A percentile compares a stretch with the other conserved stretches of the same genome.
phyloP scores from a whole-genome alignment of 1,140 invertebrate genomes.

The Drosophila ficusphila region DNA sequence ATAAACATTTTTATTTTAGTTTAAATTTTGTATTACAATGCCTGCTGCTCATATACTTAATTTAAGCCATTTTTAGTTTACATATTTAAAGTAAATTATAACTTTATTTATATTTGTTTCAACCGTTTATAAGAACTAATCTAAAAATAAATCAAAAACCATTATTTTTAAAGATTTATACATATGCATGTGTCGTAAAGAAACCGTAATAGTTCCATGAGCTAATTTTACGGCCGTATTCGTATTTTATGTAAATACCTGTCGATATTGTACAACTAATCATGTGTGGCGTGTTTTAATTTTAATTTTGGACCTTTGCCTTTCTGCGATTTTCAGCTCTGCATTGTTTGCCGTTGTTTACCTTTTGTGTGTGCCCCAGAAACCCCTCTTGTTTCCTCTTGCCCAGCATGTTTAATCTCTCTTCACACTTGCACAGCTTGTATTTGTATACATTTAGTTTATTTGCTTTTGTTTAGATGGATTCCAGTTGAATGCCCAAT shows the following conservation, averaged over 20 bases:
- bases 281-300: conserved; percentile 31
- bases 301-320: conserved; percentile 46
- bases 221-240: not conserved
- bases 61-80: no score
- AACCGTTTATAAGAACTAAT: no score
- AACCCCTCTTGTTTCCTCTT: not conserved
- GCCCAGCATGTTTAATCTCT: conserved; percentile 51
- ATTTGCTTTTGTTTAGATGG: conserved; percentile 60
- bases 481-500: conserved; percentile 54
- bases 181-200: not conserved
- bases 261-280: conserved; percentile 51
- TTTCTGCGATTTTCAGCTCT: conserved; percentile 17
- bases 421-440: conserved; percentile 49
- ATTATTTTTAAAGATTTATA: no score
- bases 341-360: conserved; percentile 51
- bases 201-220: not conserved
- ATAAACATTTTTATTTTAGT: no score
- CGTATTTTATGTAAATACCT: conserved; percentile 23
- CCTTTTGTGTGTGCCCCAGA: conserved; percentile 23
- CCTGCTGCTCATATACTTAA: no score
- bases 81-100: no score
- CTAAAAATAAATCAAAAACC: no score
- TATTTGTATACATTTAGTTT: conserved; percentile 54
- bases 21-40: no score
- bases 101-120: no score